Base-by-base conservation (phyloP, 2,113 vertebrate species). In the Tricholaema leucomelas region DNA sequence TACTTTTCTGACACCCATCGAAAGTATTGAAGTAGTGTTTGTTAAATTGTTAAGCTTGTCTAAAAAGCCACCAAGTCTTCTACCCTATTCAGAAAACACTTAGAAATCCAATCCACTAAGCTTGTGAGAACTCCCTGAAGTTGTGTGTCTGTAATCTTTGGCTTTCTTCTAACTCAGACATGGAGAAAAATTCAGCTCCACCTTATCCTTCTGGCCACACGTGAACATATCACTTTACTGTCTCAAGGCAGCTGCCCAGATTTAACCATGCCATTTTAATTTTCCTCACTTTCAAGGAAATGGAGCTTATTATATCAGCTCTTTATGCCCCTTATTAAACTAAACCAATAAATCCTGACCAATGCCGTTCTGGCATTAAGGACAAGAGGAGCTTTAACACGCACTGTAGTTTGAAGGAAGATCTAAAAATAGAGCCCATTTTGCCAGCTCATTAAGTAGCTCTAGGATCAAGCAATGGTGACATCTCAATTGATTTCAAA, bases 401-500 rank as follows among this genome's bases (percentile, higher is more conserved):
- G 2, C 74, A 42, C 58, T 36, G 88, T 17, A 74, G 64, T 95
- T 89, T 50, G 71, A 85, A 91, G 42, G 10, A 56, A 91, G 71
- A 66, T 85, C 92, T 96, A 96, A 96, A 96, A 94, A 94, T 89
- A 96, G 92, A 92, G 82, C 69, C 85, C 48, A 64, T 92, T 95
- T 90, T 93, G 56, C 89, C 95, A 93, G 79, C 93, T 95, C 88
- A 91, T 96, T 94, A 96, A 96, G 81, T 74, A 95, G 90, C 91
- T 92, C 71, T 6, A 4, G 92, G 91, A 96, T 93, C 93, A 95
- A 96, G 93, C 10, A 38, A 90, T 10, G 64, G 88, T 94, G 93
- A 96, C 88, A 96, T 96, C 95, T 96, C 91, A 93, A 94, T 96
- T 89, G 88, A 87, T 95, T 96, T 85, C 92, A 87, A 91, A 92